These are phyloP conservation scores for Bombyx mandarina DNA, from an alignment of 1,140 invertebrate species.

Conservation along the genomic window DNA sequence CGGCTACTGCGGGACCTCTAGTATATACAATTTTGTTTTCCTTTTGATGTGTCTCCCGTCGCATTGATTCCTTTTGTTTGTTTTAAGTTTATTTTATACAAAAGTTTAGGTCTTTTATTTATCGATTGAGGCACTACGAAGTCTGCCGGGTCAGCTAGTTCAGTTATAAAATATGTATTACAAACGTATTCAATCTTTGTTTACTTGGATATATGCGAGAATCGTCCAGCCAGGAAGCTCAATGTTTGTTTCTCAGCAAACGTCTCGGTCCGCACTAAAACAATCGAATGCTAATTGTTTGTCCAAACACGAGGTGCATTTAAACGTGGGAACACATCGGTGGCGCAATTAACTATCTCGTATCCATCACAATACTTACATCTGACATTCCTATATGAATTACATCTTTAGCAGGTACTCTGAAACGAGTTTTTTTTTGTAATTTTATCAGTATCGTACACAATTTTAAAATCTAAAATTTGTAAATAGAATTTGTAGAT, in stretches of 20 bases:
- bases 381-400: neutral
- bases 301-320: conserved; percentile 61
- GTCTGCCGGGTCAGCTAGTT: neutral
- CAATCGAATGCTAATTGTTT: conserved; percentile 67
- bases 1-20: too few species aligned
- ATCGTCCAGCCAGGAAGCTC: conserved; percentile 28
- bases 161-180: neutral
- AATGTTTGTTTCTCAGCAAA: conserved; percentile 55
- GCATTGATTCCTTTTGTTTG: too few species aligned
- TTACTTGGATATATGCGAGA: conserved; percentile 3
- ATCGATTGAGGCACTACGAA: too few species aligned
- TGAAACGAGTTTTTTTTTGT: neutral
- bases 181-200: neutral
- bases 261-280: conserved; percentile 64
- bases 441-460: neutral
- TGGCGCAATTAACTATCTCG: conserved; percentile 55
- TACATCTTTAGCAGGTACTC: neutral
- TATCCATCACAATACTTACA: conserved; percentile 29
- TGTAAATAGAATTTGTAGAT: conserved; percentile 7
- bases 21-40: too few species aligned
- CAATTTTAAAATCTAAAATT: conserved; percentile 12
- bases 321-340: conserved; percentile 63
- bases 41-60: too few species aligned
- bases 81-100: too few species aligned
- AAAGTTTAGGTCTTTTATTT: too few species aligned